A percentile compares a stretch with the other conserved stretches of the same genome.
These are phyloP conservation scores for Crepidodera aurea DNA, from an alignment of 2,888 invertebrate genomes.

Conservation along the genomic window DNA sequence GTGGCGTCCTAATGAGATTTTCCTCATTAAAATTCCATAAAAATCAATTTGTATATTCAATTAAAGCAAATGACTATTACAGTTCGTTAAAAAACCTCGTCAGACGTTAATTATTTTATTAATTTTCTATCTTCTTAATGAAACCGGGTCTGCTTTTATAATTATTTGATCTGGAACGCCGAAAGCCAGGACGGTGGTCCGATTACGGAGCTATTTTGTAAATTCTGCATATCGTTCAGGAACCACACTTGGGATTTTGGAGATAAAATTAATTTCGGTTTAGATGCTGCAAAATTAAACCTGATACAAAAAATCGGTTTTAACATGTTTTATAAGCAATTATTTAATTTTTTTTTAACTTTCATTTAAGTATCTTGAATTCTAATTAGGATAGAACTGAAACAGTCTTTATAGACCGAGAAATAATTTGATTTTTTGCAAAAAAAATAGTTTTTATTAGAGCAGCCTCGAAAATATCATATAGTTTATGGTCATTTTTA, in stretches of 20 bases:
- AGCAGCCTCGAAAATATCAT: no score
- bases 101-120: conserved; percentile 36
- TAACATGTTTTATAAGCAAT: no score
- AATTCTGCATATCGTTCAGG: conserved; percentile 6
- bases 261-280: conserved; percentile 13
- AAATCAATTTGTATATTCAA: conserved; percentile 30
- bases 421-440: no score
- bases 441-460: no score
- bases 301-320: not conserved
- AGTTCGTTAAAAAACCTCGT: conserved; percentile 30
- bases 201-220: conserved; percentile 1
- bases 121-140: conserved; percentile 30
- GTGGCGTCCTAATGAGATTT: conserved; percentile 20
- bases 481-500: no score
- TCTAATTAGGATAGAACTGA: no score
- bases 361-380: no score
- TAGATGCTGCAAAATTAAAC: not conserved
- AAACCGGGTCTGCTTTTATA: conserved; percentile 26
- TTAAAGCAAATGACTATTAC: conserved; percentile 28
- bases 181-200: conserved; percentile 9
- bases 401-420: no score
- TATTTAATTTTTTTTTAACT: no score
- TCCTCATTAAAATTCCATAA: conserved; percentile 31
- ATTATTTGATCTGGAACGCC: conserved; percentile 27
- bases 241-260: not conserved